Evolutionary conservation across 2,888 invertebrate species (phyloP).

Genomic region (Drosophila stalkeri): DNA sequence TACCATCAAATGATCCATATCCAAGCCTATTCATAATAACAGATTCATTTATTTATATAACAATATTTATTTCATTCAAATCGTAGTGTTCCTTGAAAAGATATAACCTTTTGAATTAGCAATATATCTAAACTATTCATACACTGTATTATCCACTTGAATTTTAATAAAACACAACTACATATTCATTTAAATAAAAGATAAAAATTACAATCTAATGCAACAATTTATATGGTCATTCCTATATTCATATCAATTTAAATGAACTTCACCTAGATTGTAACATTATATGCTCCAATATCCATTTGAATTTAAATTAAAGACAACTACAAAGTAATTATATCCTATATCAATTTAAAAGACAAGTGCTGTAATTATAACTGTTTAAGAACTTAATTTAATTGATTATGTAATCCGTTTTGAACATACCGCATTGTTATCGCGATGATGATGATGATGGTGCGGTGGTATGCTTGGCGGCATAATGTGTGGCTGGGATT

Average conservation of each 20-base stretch:
- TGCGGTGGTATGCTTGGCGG: constrained; percentile 85
- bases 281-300: too few relatives aligned
- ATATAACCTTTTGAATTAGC: not conserved
- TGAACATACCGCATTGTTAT: constrained; percentile 79
- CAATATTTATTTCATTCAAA: too few relatives aligned
- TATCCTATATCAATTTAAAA: too few relatives aligned
- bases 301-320: not conserved
- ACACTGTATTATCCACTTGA: not conserved
- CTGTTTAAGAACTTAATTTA: not conserved
- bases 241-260: too few relatives aligned
- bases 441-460: constrained; percentile 74
- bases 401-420: not conserved
- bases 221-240: too few relatives aligned
- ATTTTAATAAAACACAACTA: not conserved
- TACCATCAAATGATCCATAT: too few relatives aligned
- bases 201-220: not conserved
- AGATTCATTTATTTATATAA: too few relatives aligned
- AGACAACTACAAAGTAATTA: not conserved
- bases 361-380: not conserved
- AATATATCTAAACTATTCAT: not conserved
- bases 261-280: too few relatives aligned
- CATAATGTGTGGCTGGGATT: constrained; percentile 85
- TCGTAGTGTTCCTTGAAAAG: too few relatives aligned
- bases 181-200: too few relatives aligned
- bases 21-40: too few relatives aligned